A percentile compares a stretch with the other conserved stretches of the same genome.
Conservation (phyloP, 1,140 invertebrate species). For the Yoshiicerus persimilis region DNA sequence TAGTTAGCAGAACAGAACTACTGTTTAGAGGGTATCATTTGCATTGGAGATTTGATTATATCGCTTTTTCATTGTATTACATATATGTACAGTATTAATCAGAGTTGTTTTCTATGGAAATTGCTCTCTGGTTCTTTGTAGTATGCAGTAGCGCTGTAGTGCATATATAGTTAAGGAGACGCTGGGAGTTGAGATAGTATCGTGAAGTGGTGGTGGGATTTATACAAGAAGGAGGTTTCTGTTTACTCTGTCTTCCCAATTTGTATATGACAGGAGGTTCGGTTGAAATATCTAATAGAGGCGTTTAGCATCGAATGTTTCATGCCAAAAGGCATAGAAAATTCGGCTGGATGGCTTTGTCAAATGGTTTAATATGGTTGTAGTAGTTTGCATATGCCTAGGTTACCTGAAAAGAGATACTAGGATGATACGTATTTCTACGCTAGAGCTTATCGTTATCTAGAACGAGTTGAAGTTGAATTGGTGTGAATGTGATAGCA, state of each 20-base stretch:
- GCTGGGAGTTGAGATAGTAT: background rate
- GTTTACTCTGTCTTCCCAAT: background rate
- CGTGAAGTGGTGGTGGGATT: too few relatives aligned
- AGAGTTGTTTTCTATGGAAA: background rate
- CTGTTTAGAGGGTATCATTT: background rate
- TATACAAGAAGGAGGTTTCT: background rate
- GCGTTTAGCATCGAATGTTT: background rate
- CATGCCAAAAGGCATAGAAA: background rate
- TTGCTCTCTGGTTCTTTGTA: background rate
- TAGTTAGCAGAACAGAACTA: background rate
- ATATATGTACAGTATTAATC: background rate
- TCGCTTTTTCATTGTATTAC: background rate
- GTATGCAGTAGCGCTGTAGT: too few relatives aligned
- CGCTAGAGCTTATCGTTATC: background rate
- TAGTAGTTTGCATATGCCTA: background rate
- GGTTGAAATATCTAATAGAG: background rate
- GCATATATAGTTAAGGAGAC: background rate
- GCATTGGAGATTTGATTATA: background rate
- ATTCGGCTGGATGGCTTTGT: background rate
- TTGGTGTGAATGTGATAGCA: background rate
- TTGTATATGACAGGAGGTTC: background rate
- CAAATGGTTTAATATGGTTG: background rate
- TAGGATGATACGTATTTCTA: background rate
- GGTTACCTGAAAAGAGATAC: background rate
- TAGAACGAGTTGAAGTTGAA: background rate